Percentiles rank a stretch among this genome's conserved stretches.
phyloP scores from a whole-genome alignment of 2,797 vertebrate species.

The Alectoris magna region DNA sequence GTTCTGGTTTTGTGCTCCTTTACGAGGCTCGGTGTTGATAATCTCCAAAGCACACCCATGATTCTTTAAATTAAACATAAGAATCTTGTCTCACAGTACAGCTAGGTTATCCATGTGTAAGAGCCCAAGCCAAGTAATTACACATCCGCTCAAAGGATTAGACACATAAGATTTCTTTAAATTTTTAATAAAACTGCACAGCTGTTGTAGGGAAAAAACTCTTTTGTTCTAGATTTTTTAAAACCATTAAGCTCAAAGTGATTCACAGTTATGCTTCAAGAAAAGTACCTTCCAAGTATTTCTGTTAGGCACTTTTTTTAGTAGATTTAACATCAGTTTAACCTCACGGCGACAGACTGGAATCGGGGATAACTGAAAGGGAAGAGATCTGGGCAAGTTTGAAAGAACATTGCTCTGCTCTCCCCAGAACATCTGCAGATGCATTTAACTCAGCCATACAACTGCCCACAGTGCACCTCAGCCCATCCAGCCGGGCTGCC shows the following conservation, averaged over 20 bases:
- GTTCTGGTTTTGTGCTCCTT: conserved; percentile 65
- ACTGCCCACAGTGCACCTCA: background rate
- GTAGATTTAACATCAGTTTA: conserved; percentile 46
- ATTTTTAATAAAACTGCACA: conserved; percentile 83
- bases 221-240: conserved; percentile 76
- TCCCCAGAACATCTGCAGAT: background rate
- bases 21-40: conserved; percentile 64
- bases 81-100: conserved; percentile 72
- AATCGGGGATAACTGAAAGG: conserved; percentile 3
- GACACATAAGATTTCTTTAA: conserved; percentile 80
- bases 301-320: conserved; percentile 53
- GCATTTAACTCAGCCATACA: background rate
- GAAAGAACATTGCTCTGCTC: background rate
- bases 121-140: conserved; percentile 79
- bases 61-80: conserved; percentile 81
- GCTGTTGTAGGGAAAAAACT: conserved; percentile 76
- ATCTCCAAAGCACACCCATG: conserved; percentile 70
- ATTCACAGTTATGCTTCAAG: conserved; percentile 67
- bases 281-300: conserved; percentile 64
- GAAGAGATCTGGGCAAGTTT: background rate
- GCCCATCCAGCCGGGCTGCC: no score
- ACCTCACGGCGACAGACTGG: conserved; percentile 3
- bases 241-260: conserved; percentile 69
- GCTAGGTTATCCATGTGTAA: conserved; percentile 76
- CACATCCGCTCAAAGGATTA: conserved; percentile 78